Base-by-base conservation (phyloP, 2,113 vertebrate species). In the Bos javanicus region DNA sequence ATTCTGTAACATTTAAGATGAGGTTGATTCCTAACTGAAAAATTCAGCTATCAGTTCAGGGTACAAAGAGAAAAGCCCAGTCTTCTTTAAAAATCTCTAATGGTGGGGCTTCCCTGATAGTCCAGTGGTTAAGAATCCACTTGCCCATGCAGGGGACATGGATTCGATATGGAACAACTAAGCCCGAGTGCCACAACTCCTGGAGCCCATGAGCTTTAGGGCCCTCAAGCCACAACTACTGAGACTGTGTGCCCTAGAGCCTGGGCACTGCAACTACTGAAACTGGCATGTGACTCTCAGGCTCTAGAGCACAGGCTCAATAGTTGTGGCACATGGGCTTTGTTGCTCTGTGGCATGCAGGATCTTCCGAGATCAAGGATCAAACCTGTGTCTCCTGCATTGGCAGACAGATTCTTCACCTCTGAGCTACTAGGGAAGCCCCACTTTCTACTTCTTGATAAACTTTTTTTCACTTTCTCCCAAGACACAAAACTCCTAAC, bases 401-500 rank as follows among this genome's bases (percentile, higher is more conserved):
- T 26, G 39, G 39, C 39, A 74, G 21, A 39, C 67, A 74, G 39
- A 76, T 43, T 76, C 71, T 76, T 76, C 39, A 76, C 71, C 39
- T 26, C 39, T 76, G 71, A 43, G 39, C 71, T 43, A 7, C 23
- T 43, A 74, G 36, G 71, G 21, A 43, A 74, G 21, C 36, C 71
- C 21, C 11, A 48, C 33, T 78, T 90, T 85, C 81, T 96, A 23
- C 57, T 52, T 57, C 56, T 89, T 93, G 6, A 76, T 62, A 54
- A n/a, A 89, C 25, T 92, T 62, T 81, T 13, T 39, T 52, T 33
- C 83, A 93, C 54, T 62, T 89, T 76, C 16, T 67, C 54, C 83
- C 71, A 92, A 87, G 57, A 81, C 46, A 84, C 21, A 78, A 71
- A 96, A 93, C 54, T 89, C n/a, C 3, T 81, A 46, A 48, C 13